phyloP scores from a whole-genome alignment of 1,140 invertebrate species.

The Nasonia giraulti region DNA sequence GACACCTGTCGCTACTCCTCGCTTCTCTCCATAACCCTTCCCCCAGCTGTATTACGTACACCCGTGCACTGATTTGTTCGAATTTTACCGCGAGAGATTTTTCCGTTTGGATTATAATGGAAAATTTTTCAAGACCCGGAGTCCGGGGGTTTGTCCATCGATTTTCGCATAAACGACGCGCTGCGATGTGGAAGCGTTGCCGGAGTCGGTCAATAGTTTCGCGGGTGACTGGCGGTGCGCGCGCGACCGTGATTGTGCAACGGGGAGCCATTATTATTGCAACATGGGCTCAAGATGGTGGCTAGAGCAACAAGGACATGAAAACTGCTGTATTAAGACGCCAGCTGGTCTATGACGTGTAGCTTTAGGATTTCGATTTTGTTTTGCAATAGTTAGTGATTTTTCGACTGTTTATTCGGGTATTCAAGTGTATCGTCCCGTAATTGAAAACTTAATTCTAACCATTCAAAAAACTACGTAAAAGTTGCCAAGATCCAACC shows the following conservation, averaged over 20 bases:
- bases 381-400: not conserved
- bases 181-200: not conserved
- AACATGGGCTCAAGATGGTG: slow-evolving; percentile 56
- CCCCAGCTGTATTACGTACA: not conserved
- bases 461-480: too few species aligned
- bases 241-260: slow-evolving; percentile 45
- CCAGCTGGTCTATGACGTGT: not conserved
- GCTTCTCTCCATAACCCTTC: not conserved
- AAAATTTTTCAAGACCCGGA: not conserved
- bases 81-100: too few species aligned
- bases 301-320: slow-evolving; percentile 17
- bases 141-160: not conserved
- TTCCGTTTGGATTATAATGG: not conserved
- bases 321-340: not conserved
- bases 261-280: slow-evolving; percentile 57
- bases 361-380: not conserved
- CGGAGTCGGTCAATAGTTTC: slow-evolving; percentile 43
- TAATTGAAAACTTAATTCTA: too few species aligned
- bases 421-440: too few species aligned
- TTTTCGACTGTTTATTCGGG: too few species aligned
- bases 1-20: slow-evolving; percentile 3
- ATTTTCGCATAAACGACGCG: not conserved
- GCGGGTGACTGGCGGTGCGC: not conserved
- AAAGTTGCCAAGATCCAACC: too few species aligned
- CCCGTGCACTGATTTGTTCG: too few species aligned